Evolutionary conservation across 2,888 invertebrate genomes (phyloP).

Genomic region (Acanthacorydalis orientalis): DNA sequence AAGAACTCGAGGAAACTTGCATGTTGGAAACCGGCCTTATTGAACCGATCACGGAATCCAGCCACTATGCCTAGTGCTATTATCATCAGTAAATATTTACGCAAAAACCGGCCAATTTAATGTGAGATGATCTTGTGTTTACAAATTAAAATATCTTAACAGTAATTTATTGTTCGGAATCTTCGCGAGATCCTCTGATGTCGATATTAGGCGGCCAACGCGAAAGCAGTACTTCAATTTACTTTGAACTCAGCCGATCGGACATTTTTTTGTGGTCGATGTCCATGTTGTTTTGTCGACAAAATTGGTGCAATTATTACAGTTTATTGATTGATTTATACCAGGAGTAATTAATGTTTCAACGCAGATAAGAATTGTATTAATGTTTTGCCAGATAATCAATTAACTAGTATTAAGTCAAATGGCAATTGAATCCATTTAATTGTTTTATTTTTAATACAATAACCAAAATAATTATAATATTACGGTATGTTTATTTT

Average conservation of each 20-base stretch:
- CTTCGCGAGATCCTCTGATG: not conserved
- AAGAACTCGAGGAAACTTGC: too few relatives aligned
- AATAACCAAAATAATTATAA: too few relatives aligned
- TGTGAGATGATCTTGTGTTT: conserved; percentile 1
- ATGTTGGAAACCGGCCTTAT: too few relatives aligned
- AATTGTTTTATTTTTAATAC: too few relatives aligned
- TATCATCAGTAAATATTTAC: conserved; percentile 3
- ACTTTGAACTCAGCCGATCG: not conserved
- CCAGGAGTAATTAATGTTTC: too few relatives aligned
- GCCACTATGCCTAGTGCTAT: not conserved
- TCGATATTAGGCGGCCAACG: not conserved
- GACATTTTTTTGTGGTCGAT: not conserved
- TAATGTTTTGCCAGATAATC: too few relatives aligned
- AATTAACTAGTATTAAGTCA: too few relatives aligned
- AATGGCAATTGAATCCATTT: too few relatives aligned
- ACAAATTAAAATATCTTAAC: conserved; percentile 5
- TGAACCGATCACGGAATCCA: not conserved
- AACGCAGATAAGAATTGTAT: too few relatives aligned
- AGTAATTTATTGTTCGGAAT: conserved; percentile 4
- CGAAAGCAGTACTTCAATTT: not conserved
- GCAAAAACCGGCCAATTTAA: conserved; percentile 4
- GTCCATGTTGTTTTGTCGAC: not conserved
- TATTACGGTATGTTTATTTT: too few relatives aligned
- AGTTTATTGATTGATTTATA: not conserved
- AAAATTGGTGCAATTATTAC: not conserved